Percentiles rank a stretch among this genome's conserved stretches.
phyloP scores from a whole-genome alignment of 2,888 invertebrate genomes.

The Cecidostiba fungosa region DNA sequence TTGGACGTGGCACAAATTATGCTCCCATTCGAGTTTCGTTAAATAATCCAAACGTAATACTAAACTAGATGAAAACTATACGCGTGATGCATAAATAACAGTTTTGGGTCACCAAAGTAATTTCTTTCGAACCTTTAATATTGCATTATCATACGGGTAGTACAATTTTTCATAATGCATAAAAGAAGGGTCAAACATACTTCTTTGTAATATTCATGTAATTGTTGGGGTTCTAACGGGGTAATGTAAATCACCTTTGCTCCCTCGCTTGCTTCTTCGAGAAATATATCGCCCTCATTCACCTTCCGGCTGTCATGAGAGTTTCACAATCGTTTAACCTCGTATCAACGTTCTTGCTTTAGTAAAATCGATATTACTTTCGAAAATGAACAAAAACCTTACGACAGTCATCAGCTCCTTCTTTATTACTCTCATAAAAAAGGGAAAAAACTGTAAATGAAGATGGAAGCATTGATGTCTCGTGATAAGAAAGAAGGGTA shows the following conservation, averaged over 20 bases:
- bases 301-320: background rate
- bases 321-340: background rate
- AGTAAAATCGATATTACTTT: conserved; percentile 13
- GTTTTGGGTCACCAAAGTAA: background rate
- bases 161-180: background rate
- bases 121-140: background rate
- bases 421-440: background rate
- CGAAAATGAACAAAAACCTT: background rate
- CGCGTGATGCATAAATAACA: background rate
- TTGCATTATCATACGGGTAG: background rate
- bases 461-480: background rate
- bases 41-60: background rate
- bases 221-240: background rate
- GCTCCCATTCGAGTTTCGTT: background rate
- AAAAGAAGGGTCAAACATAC: background rate
- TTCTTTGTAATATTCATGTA: background rate
- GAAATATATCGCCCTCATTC: background rate
- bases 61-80: background rate
- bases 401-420: background rate
- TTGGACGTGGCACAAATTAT: background rate
- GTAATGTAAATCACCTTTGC: background rate
- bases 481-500: background rate
- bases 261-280: background rate
- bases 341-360: background rate
- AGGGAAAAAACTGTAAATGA: background rate